Evolutionary conservation across 2,888 invertebrate species (phyloP).

Genomic region (Lasioglossum leucozonium): DNA sequence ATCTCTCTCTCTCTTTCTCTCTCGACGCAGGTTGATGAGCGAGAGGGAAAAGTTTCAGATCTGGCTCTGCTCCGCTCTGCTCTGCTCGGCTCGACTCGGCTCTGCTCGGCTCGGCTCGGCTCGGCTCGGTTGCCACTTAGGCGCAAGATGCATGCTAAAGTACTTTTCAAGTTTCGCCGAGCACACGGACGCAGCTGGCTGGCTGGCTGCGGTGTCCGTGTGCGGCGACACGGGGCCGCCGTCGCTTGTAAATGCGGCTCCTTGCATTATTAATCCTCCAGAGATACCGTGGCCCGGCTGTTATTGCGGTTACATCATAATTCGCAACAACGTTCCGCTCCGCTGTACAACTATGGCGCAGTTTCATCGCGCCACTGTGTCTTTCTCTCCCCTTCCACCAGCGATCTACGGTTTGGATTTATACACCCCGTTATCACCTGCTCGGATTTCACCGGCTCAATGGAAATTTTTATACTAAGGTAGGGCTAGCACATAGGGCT

Average conservation of each 20-base stretch:
- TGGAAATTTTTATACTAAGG: not conserved
- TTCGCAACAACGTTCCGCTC: slow-evolving; percentile 47
- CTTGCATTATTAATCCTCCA: slow-evolving; percentile 64
- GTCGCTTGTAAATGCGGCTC: slow-evolving; percentile 37
- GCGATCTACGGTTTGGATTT: not conserved
- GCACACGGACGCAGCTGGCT: not conserved
- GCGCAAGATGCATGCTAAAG: slow-evolving; percentile 64
- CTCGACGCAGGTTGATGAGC: not conserved
- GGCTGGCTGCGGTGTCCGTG: slow-evolving; percentile 12
- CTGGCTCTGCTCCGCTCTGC: not conserved
- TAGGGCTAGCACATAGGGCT: not conserved
- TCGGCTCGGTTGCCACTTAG: slow-evolving; percentile 56
- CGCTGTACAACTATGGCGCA: slow-evolving; percentile 40
- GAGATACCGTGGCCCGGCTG: slow-evolving; percentile 41
- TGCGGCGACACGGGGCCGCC: slow-evolving; percentile 21
- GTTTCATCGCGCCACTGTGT: slow-evolving; percentile 30
- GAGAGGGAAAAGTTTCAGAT: slow-evolving; percentile 48
- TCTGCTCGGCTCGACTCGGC: slow-evolving; percentile 40
- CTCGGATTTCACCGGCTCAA: not conserved
- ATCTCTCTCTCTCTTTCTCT: too few relatives aligned
- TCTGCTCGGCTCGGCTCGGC: slow-evolving; percentile 36
- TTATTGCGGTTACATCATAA: slow-evolving; percentile 54
- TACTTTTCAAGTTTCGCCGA: slow-evolving; percentile 59
- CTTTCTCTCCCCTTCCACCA: not conserved
- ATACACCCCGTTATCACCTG: not conserved